Conservation (phyloP, 2,113 vertebrate genomes). For the Regulus satrapa region DNA sequence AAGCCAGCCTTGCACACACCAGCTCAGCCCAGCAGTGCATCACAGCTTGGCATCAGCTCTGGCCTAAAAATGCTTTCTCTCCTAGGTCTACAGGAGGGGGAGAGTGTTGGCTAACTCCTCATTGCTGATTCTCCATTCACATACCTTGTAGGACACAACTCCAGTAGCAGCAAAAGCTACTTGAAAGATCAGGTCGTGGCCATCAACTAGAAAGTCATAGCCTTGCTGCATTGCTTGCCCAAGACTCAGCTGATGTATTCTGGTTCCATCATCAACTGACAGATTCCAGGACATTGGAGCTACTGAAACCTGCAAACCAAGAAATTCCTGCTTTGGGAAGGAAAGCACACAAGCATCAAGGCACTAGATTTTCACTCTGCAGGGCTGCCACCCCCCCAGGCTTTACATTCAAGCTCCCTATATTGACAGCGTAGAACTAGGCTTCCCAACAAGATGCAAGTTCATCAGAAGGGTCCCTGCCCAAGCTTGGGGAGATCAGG, state of each 20-base stretch:
- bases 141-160: conserved; percentile 63
- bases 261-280: conserved; percentile 29
- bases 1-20: not conserved
- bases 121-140: not conserved
- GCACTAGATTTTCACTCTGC: not conserved
- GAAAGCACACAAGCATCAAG: not conserved
- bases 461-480: not conserved
- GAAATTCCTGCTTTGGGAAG: not conserved
- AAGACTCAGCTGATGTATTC: not conserved
- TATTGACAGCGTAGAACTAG: accelerated
- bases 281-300: conserved; percentile 35
- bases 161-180: conserved; percentile 63
- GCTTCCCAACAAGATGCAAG: not conserved
- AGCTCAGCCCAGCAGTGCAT: not conserved
- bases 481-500: not conserved
- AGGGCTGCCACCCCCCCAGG: not conserved
- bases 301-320: not conserved
- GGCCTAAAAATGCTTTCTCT: not conserved
- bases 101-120: no score
- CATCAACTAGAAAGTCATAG: conserved; percentile 48
- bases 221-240: conserved; percentile 56
- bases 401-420: not conserved
- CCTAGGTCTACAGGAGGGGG: not conserved
- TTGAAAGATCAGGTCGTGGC: conserved; percentile 6
- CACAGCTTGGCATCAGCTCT: not conserved